These are phyloP conservation scores for Novumbra hubbsi DNA, from an alignment of 2,797 vertebrate genomes.

Conservation along the genomic window DNA sequence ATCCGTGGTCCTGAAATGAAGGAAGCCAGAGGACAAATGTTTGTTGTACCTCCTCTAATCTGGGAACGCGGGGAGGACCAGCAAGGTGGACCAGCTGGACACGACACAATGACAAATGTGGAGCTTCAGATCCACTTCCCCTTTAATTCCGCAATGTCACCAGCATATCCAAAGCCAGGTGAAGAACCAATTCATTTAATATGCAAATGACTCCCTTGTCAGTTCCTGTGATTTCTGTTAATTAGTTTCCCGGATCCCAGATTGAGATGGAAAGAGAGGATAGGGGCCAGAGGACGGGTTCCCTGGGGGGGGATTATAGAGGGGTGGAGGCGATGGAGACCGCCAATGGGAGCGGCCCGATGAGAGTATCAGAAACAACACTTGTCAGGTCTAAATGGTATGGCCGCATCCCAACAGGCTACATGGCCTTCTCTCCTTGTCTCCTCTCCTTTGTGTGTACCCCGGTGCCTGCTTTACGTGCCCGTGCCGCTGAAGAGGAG, in stretches of 20 bases:
- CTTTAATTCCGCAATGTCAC: conserved; percentile 11
- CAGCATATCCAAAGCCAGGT: neutral
- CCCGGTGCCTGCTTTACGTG: neutral
- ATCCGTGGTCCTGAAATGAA: neutral
- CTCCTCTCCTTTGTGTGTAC: conserved; percentile 11
- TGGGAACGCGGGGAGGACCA: neutral
- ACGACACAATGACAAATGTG: conserved; percentile 10
- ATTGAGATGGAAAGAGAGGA: conserved; percentile 4
- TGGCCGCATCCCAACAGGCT: neutral
- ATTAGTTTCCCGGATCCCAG: conserved; percentile 17
- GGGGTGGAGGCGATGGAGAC: neutral
- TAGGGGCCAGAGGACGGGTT: conserved; percentile 1
- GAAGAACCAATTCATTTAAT: conserved; percentile 34
- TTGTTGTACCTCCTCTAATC: neutral
- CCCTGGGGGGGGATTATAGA: conserved; percentile 1
- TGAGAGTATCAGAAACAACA: conserved; percentile 12
- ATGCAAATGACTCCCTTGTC: conserved; percentile 30
- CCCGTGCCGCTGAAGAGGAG: neutral
- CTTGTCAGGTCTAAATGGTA: conserved; percentile 16
- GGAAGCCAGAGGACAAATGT: neutral
- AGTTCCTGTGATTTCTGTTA: conserved; percentile 29
- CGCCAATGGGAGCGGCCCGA: neutral
- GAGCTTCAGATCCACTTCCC: conserved; percentile 19
- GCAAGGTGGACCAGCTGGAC: neutral
- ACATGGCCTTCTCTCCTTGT: neutral